Evolutionary conservation across 37 sponge, comb jelly and placozoan species (phyloP).

Genomic region (Ianthella basta): DNA sequence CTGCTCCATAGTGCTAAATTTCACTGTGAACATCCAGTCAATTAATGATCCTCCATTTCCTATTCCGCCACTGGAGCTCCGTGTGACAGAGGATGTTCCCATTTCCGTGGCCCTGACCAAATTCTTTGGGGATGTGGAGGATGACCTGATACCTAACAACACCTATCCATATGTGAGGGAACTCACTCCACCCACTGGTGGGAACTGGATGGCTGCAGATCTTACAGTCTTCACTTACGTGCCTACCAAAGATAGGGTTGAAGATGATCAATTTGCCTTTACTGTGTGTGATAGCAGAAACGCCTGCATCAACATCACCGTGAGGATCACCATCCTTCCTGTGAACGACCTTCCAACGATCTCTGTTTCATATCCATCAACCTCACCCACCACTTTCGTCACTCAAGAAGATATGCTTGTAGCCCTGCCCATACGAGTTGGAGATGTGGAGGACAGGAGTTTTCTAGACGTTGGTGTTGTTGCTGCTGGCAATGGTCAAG

Average conservation of each 20-base stretch:
- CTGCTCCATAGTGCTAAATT: conserved; percentile 52
- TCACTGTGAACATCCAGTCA: conserved; percentile 55
- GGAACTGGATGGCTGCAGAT: background rate
- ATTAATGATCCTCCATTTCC: conserved; percentile 86
- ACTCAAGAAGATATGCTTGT: conserved; percentile 63
- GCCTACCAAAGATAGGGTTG: conserved; percentile 49
- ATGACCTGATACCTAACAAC: conserved; percentile 53
- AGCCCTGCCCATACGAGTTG: conserved; percentile 44
- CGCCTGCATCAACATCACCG: conserved; percentile 36
- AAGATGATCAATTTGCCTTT: conserved; percentile 40
- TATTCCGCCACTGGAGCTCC: conserved; percentile 33
- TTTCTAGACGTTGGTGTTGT: conserved; percentile 25
- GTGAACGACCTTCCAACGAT: conserved; percentile 81
- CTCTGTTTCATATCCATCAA: conserved; percentile 15
- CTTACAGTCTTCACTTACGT: background rate
- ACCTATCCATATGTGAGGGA: conserved; percentile 28
- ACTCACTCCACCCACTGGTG: conserved; percentile 3
- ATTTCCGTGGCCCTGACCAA: conserved; percentile 35
- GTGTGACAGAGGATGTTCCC: conserved; percentile 62
- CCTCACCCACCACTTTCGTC: background rate
- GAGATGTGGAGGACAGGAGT: conserved; percentile 58
- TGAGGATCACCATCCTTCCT: conserved; percentile 55
- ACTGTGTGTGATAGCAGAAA: conserved; percentile 70
- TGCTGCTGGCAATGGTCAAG: conserved; percentile 31
- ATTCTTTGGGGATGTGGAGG: conserved; percentile 84